Evolutionary conservation across 23 tunicate species (phyloP).

Genomic region (Ascidia mentula): DNA sequence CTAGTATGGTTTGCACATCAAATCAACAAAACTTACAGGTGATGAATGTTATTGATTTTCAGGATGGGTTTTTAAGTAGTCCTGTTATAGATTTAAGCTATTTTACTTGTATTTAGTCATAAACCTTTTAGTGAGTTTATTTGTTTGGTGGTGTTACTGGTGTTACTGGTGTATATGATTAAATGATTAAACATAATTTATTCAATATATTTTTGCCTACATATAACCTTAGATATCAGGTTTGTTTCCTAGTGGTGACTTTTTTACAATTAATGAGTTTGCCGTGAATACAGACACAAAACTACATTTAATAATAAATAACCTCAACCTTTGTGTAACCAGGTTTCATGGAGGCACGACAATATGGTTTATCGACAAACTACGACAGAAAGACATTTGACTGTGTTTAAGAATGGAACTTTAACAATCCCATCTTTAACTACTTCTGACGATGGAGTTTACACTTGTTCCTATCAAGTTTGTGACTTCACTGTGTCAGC

Average conservation of each 20-base stretch:
- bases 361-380: neutral
- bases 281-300: too few relatives aligned
- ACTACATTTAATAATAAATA: too few relatives aligned
- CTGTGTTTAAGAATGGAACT: constrained; percentile 58
- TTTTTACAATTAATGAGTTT: too few relatives aligned
- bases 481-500: constrained; percentile 41
- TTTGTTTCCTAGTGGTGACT: too few relatives aligned
- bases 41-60: neutral
- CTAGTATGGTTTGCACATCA: constrained; percentile 37
- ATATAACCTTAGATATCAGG: too few relatives aligned
- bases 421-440: constrained; percentile 21
- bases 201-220: too few relatives aligned
- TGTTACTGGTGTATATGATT: too few relatives aligned
- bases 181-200: too few relatives aligned
- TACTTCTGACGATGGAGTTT: constrained; percentile 39
- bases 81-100: too few relatives aligned
- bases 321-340: neutral
- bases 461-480: constrained; percentile 40
- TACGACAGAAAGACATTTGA: neutral
- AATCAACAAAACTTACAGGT: neutral
- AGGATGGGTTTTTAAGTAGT: neutral
- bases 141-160: too few relatives aligned
- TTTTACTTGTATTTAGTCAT: too few relatives aligned
- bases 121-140: too few relatives aligned
- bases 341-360: neutral